Evolutionary conservation across 2,888 invertebrate genomes (phyloP).

Genomic region (Crocallis elinguaria): DNA sequence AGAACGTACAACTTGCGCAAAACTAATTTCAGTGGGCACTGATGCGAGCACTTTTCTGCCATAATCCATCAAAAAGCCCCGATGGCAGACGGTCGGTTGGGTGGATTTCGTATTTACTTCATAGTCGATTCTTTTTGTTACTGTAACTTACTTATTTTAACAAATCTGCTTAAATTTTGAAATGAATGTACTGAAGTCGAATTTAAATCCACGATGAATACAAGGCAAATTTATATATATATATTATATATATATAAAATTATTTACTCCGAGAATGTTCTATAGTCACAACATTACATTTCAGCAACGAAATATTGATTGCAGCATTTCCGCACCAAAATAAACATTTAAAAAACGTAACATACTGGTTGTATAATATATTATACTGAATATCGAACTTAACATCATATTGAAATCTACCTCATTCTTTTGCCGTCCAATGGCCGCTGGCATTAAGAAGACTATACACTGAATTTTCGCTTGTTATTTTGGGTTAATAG

Average conservation of each 20-base stretch:
- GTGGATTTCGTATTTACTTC: conserved; percentile 8
- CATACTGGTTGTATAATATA: no score
- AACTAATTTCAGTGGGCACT: conserved; percentile 52
- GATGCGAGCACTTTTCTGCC: conserved; percentile 42
- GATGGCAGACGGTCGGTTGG: background rate
- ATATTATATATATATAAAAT: no score
- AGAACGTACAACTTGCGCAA: conserved; percentile 40
- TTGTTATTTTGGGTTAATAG: conserved; percentile 7
- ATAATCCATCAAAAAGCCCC: conserved; percentile 56
- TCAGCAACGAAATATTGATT: no score
- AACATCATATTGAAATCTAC: conserved; percentile 3
- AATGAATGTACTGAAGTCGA: no score
- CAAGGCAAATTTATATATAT: no score
- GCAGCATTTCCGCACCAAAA: no score
- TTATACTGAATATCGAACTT: no score
- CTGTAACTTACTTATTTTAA: background rate
- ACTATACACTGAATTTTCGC: conserved; percentile 1
- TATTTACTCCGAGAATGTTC: no score
- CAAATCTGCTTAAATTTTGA: no score
- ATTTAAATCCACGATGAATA: no score
- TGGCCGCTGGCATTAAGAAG: conserved; percentile 12
- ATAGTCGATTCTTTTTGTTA: background rate
- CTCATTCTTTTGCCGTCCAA: conserved; percentile 16
- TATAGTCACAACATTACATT: no score
- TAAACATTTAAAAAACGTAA: no score